phyloP scores from a whole-genome alignment of 2,113 vertebrate genomes.

The Toxostoma redivivum region DNA sequence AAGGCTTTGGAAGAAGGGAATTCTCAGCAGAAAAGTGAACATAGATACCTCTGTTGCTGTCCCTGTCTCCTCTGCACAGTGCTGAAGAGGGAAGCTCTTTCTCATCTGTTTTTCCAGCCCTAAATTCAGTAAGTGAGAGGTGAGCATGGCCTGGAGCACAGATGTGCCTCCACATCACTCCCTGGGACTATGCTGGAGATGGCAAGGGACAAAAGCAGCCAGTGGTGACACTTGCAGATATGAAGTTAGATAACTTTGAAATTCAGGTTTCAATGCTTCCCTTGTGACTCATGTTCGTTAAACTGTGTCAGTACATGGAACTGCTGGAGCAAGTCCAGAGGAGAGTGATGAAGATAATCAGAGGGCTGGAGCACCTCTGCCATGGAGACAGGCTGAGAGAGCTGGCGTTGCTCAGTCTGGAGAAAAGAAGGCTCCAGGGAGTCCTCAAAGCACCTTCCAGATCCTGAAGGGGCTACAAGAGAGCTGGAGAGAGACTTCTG shows the following conservation, averaged over 20 bases:
- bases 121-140: background rate
- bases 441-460: background rate
- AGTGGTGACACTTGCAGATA: background rate
- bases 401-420: background rate
- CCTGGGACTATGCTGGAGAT: background rate
- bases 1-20: background rate
- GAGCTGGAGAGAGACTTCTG: background rate
- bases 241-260: background rate
- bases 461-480: background rate
- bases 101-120: background rate
- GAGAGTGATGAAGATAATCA: background rate
- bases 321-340: background rate
- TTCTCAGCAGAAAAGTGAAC: background rate
- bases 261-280: background rate
- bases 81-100: background rate
- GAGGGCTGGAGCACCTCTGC: background rate
- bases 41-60: background rate
- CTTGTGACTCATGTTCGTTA: background rate
- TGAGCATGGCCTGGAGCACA: accelerated
- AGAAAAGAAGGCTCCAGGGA: background rate
- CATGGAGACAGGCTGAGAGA: background rate
- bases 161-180: background rate
- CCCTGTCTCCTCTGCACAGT: background rate
- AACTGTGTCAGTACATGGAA: background rate
- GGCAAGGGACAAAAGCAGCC: background rate